Conservation (phyloP, 1,140 invertebrate genomes). For the Diorhabda elongata region DNA sequence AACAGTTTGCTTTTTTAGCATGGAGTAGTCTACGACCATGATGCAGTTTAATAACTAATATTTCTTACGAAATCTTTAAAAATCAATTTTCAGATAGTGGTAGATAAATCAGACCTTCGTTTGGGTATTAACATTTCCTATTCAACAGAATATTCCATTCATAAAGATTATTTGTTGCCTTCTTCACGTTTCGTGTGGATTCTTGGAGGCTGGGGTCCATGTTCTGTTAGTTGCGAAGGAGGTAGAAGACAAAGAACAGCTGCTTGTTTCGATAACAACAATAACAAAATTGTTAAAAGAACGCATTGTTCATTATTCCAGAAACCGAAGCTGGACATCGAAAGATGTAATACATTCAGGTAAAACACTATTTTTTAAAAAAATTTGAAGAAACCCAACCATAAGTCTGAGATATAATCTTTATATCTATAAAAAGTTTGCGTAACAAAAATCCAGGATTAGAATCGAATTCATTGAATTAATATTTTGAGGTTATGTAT, state of each 20-base stretch:
- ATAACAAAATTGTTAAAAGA: constrained; percentile 49
- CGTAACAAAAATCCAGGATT: too few relatives aligned
- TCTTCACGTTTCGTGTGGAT: constrained; percentile 53
- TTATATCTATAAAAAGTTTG: too few relatives aligned
- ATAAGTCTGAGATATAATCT: too few relatives aligned
- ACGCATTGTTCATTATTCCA: constrained; percentile 48
- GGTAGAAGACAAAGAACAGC: constrained; percentile 50
- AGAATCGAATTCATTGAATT: too few relatives aligned
- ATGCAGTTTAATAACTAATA: too few relatives aligned
- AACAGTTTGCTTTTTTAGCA: too few relatives aligned
- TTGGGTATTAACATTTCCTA: constrained; percentile 40
- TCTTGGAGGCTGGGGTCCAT: constrained; percentile 54
- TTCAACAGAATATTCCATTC: constrained; percentile 42
- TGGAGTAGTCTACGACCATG: too few relatives aligned
- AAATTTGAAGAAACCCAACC: too few relatives aligned
- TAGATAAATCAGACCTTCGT: constrained; percentile 25
- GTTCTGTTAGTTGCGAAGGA: constrained; percentile 54
- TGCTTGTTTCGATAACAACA: constrained; percentile 51
- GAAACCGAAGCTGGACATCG: constrained; percentile 47
- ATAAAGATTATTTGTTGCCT: constrained; percentile 41
- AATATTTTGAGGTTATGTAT: too few relatives aligned
- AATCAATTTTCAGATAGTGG: constrained; percentile 22
- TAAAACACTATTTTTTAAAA: constrained; percentile 28
- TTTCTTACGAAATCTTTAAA: background rate
- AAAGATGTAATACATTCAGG: constrained; percentile 54